These are phyloP conservation scores for Latheticus oryzae DNA, from an alignment of 2,888 invertebrate genomes.

Conservation along the genomic window DNA sequence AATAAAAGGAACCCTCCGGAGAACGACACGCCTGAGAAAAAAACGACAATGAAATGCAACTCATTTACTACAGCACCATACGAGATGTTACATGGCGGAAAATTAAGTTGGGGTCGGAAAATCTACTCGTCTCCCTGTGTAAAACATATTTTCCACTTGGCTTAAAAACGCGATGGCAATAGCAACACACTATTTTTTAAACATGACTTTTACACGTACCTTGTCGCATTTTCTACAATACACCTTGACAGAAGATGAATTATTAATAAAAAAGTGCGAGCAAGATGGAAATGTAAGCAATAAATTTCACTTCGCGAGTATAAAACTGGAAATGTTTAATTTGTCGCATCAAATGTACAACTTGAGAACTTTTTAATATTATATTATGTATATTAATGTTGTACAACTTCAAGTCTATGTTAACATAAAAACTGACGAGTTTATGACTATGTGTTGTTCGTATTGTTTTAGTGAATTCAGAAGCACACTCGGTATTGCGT, in stretches of 20 bases:
- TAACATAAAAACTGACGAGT: slow-evolving; percentile 23
- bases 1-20: slow-evolving; percentile 38
- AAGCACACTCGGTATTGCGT: slow-evolving; percentile 8
- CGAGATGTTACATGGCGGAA: slow-evolving; percentile 59
- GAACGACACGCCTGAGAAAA: slow-evolving; percentile 48
- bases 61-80: slow-evolving; percentile 52
- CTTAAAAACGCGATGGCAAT: slow-evolving; percentile 49
- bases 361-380: slow-evolving; percentile 32
- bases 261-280: slow-evolving; percentile 26
- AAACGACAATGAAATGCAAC: slow-evolving; percentile 54
- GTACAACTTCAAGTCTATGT: slow-evolving; percentile 9
- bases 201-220: slow-evolving; percentile 39
- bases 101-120: slow-evolving; percentile 59
- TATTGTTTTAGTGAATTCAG: slow-evolving; percentile 24
- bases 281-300: slow-evolving; percentile 16
- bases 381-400: slow-evolving; percentile 30
- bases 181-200: slow-evolving; percentile 42
- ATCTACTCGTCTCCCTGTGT: slow-evolving; percentile 50
- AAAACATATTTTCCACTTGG: slow-evolving; percentile 61
- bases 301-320: slow-evolving; percentile 30
- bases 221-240: slow-evolving; percentile 28
- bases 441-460: slow-evolving; percentile 27
- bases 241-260: slow-evolving; percentile 34
- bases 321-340: slow-evolving; percentile 40
- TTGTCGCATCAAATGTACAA: slow-evolving; percentile 37